Percentiles rank a stretch among this genome's conserved stretches.
Conservation (phyloP, 2,888 invertebrate genomes). For the Sinotaia quadrata region DNA sequence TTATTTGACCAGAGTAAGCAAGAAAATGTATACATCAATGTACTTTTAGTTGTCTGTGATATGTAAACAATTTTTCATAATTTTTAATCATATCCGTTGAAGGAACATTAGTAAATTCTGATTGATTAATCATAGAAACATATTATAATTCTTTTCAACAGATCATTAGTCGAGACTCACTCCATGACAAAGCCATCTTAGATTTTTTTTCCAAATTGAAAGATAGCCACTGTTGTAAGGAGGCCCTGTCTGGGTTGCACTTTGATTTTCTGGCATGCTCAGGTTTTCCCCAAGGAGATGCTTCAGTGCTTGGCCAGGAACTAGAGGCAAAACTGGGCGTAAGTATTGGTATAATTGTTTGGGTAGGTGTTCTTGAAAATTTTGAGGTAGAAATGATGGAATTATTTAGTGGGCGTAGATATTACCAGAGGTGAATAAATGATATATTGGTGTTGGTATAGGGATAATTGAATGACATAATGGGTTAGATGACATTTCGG, state of each 20-base stretch:
- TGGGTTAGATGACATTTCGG: no score
- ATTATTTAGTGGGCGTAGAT: no score
- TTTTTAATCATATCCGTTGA: no score
- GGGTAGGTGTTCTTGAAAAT: no score
- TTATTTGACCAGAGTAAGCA: no score
- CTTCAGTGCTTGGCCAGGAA: slow-evolving; percentile 53
- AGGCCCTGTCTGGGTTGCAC: slow-evolving; percentile 39
- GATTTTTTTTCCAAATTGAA: slow-evolving; percentile 67
- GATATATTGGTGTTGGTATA: no score
- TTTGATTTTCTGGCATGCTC: slow-evolving; percentile 67
- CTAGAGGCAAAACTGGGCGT: slow-evolving; percentile 54
- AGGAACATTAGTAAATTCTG: slow-evolving; percentile 26
- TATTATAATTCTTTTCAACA: slow-evolving; percentile 42
- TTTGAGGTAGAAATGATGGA: no score
- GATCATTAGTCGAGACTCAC: slow-evolving; percentile 62
- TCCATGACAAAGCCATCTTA: slow-evolving; percentile 57
- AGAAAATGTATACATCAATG: no score
- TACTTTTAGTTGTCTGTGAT: not conserved
- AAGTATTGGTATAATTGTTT: no score
- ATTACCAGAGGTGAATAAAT: no score
- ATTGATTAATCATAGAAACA: not conserved
- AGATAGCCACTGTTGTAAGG: slow-evolving; percentile 55
- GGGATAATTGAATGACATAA: no score
- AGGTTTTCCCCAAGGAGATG: slow-evolving; percentile 53
- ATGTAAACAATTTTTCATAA: no score